phyloP scores from a whole-genome alignment of 2,113 vertebrate species.

The Ptilonorhynchus violaceus region DNA sequence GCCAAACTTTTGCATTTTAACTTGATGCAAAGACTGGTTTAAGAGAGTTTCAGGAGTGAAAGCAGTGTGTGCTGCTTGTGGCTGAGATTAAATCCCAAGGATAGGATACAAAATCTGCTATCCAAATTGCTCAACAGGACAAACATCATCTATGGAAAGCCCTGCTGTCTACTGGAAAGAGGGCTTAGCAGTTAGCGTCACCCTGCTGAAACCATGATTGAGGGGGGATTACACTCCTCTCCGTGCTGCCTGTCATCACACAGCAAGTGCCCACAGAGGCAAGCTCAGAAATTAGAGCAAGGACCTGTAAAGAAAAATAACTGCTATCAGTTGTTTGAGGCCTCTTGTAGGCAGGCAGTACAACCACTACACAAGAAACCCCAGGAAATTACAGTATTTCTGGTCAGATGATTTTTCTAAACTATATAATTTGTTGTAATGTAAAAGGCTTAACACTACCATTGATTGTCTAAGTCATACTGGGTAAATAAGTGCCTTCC shows the following conservation, averaged over 20 bases:
- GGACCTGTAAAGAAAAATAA: not conserved
- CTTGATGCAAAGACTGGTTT: not conserved
- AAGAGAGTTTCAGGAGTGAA: not conserved
- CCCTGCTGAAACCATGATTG: conserved; percentile 26
- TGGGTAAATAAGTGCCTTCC: not conserved
- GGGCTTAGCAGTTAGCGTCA: conserved; percentile 15
- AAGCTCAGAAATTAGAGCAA: not conserved
- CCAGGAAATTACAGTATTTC: not conserved
- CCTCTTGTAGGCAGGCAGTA: not conserved
- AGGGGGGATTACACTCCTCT: conserved; percentile 18
- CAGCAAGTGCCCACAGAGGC: not conserved
- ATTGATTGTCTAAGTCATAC: not conserved
- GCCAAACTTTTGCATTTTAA: not conserved
- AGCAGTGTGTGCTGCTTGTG: not conserved
- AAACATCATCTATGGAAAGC: not conserved
- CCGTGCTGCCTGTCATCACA: not conserved
- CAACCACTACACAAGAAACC: not conserved
- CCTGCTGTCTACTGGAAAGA: not conserved
- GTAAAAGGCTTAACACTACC: not conserved
- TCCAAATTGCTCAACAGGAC: not conserved
- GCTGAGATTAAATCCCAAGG: not conserved
- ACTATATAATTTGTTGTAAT: not conserved
- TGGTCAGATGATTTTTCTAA: not conserved
- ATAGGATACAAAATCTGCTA: not conserved
- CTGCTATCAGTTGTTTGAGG: not conserved